These are phyloP conservation scores for Otocyon megalotis DNA, from an alignment of 2,113 vertebrate species.

Conservation along the genomic window DNA sequence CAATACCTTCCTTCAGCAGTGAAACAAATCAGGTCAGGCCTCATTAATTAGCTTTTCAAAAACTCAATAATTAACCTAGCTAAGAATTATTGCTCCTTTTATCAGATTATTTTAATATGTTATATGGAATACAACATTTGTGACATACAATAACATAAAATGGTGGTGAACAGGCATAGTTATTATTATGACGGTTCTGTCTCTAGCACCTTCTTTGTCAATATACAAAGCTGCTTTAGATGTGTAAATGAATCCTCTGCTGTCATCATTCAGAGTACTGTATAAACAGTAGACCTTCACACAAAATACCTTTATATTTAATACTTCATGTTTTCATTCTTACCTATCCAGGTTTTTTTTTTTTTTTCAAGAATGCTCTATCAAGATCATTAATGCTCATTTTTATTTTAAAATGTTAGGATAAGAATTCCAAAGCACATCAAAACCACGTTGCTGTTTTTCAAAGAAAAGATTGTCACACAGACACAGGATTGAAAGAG, in stretches of 20 bases:
- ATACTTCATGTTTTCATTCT: constrained; percentile 31
- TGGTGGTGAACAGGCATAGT: neutral
- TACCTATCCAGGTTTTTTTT: neutral
- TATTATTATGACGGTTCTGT: neutral
- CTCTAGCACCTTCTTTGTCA: constrained; percentile 57
- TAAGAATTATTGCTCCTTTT: constrained; percentile 52
- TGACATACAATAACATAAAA: neutral
- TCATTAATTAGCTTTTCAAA: constrained; percentile 67
- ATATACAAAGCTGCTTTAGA: constrained; percentile 63
- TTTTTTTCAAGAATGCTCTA: constrained; percentile 26
- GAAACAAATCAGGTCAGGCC: constrained; percentile 67
- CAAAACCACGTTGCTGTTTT: constrained; percentile 11
- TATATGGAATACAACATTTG: neutral
- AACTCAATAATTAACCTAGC: constrained; percentile 68
- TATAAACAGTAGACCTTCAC: neutral
- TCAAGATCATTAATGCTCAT: constrained; percentile 46
- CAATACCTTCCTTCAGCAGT: constrained; percentile 58
- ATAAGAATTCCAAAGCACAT: constrained; percentile 47
- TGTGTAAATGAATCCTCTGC: constrained; percentile 48
- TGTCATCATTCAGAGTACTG: neutral
- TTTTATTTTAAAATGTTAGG: constrained; percentile 63
- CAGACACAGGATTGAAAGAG: neutral
- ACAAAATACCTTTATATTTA: constrained; percentile 46
- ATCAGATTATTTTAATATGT: constrained; percentile 53
- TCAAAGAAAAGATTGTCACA: constrained; percentile 52